Conservation (phyloP, 2,888 invertebrate genomes). For the Cataglyphis albicans region DNA sequence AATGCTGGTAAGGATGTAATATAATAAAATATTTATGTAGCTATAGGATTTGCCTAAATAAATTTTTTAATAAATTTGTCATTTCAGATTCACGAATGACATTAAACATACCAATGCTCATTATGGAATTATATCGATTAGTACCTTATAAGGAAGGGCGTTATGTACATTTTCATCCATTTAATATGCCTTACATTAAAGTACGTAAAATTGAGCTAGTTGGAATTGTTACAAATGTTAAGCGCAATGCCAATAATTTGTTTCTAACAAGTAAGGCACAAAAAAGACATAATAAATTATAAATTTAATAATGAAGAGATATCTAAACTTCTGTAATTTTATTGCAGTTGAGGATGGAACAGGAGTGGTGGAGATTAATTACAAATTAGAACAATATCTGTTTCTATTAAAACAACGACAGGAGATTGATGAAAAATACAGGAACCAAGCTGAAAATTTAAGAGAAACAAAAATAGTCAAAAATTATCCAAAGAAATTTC, state of each 20-base stretch:
- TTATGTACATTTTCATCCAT: slow-evolving; percentile 23
- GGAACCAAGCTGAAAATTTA: slow-evolving; percentile 3
- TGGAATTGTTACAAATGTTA: slow-evolving; percentile 6
- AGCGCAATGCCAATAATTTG: not conserved
- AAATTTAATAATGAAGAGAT: not conserved
- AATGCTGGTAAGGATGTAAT: not conserved
- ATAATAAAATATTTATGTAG: not conserved
- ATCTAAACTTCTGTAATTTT: not conserved
- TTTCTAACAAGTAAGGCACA: slow-evolving; percentile 28
- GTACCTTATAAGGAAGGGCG: slow-evolving; percentile 27
- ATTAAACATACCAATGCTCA: slow-evolving; percentile 13
- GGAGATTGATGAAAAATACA: slow-evolving; percentile 18
- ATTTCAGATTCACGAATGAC: slow-evolving; percentile 21
- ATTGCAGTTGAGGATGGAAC: slow-evolving; percentile 43
- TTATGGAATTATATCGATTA: slow-evolving; percentile 32
- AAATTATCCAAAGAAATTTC: slow-evolving; percentile 2
- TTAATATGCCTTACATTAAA: slow-evolving; percentile 35
- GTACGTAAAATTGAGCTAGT: slow-evolving; percentile 32
- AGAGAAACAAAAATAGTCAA: not conserved
- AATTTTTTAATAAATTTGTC: not conserved
- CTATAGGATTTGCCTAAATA: not conserved
- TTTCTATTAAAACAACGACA: slow-evolving; percentile 1
- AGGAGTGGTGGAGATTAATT: slow-evolving; percentile 11
- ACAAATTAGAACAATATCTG: not conserved
- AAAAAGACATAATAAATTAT: not conserved